These are phyloP conservation scores for Apodemia hepburni DNA, from an alignment of 2,888 invertebrate genomes.

Conservation along the genomic window DNA sequence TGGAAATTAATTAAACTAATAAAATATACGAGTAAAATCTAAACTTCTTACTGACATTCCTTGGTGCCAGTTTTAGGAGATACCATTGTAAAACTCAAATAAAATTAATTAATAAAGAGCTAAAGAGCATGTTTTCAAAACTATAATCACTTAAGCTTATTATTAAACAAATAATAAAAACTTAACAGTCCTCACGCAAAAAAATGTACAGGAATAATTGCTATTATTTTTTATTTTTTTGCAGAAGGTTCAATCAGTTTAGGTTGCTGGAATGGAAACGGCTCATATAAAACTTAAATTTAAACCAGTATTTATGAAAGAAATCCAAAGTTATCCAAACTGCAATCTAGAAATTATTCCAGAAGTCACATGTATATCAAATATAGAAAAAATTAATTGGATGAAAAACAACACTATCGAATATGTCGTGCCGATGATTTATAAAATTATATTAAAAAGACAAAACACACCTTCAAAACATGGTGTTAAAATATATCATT, in stretches of 20 bases:
- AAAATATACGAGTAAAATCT: no score
- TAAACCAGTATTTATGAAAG: constrained; percentile 45
- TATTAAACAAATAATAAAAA: no score
- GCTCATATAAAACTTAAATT: constrained; percentile 57
- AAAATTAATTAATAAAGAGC: no score
- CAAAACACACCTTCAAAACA: constrained; percentile 26
- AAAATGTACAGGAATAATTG: constrained; percentile 6
- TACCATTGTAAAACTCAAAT: no score
- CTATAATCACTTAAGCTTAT: no score
- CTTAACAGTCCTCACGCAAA: no score
- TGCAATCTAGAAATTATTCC: constrained; percentile 63
- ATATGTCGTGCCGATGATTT: constrained; percentile 59
- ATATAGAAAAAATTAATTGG: constrained; percentile 57
- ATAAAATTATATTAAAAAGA: constrained; percentile 57
- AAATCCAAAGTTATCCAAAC: constrained; percentile 40
- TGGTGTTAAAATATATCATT: constrained; percentile 54
- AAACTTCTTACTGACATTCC: no score
- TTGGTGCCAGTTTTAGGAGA: no score
- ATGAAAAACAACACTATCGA: constrained; percentile 48
- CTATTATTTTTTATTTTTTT: constrained; percentile 33
- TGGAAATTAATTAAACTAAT: no score
- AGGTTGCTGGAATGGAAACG: constrained; percentile 44
- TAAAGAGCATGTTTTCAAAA: no score
- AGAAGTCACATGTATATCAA: constrained; percentile 50
- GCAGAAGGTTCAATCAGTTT: constrained; percentile 24